Base-by-base conservation (phyloP, 2,113 vertebrate species). In the Trogon surrucura region DNA sequence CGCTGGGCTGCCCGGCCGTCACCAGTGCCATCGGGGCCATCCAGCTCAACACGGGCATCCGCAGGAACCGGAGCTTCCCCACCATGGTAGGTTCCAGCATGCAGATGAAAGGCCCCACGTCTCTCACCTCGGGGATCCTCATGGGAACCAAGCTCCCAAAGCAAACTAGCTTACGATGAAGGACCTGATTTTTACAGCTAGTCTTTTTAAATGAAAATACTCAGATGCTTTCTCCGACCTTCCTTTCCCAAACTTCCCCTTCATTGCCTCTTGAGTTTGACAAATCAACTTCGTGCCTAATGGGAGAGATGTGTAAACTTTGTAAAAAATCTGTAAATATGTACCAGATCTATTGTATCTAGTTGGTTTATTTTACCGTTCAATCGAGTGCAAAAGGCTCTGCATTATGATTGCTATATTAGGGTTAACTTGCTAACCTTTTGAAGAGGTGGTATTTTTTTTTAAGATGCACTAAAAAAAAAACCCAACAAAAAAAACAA, bases 81-180 rank as follows among this genome's bases (percentile, higher is more conserved):
- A 98, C 99, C 71, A 98, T 99, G 99, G 99, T 99, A 86, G 99
- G 99, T 38, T 99, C 99, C 89, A 99, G 99, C 95, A 99, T 99
- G 99, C 99, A 99, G 54, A 99, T 99, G 99, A 99, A 99, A 89
- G 99, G 98, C 75, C 99, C 99, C 0, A 98, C 98, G 0, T 98
- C 99, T 29, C 97, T 98, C 88, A 97, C 97, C 70, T 98, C 99
- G 10, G 98, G 99, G 74, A 98, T 99, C 85, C 97, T 99, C 57
- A 98, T 99, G 96, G 98, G 98, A 95, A 97, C 97, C 96, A 98
- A 98, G 95, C 96, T 96, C 85, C 97, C 97, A 36, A 98, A 98
- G 97, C 98, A 98, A 95, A 97, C 97, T 19, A 98, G 98, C 96
- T 96, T 98, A 85, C 98, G 98, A 70, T 98, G 96, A 98, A 94